phyloP scores from a whole-genome alignment of 2,888 invertebrate genomes.

The Sycophila texana region DNA sequence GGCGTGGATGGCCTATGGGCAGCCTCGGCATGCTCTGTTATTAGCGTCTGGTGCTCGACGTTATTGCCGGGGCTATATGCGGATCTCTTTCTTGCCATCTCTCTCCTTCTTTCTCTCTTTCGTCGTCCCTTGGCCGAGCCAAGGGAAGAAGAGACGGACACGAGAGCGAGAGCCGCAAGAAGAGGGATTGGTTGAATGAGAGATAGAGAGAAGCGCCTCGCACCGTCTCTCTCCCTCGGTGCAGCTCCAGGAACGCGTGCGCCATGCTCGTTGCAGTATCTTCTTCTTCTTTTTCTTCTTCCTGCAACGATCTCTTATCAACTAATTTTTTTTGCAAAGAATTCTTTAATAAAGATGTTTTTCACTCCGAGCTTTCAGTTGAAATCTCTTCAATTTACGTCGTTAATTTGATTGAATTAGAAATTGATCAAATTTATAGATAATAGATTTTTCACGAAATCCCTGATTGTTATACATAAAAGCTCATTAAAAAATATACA shows the following conservation, averaged over 20 bases:
- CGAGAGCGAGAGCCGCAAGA: constrained; percentile 45
- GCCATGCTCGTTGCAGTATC: constrained; percentile 35
- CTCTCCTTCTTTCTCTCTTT: constrained; percentile 60
- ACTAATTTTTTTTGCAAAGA: constrained; percentile 33
- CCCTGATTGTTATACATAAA: too few relatives aligned
- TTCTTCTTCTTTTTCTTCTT: constrained; percentile 38
- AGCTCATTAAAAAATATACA: background rate
- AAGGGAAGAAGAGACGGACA: constrained; percentile 43
- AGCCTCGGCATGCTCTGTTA: constrained; percentile 74
- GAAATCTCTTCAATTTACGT: too few relatives aligned
- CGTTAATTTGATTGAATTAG: too few relatives aligned
- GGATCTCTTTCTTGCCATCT: constrained; percentile 63
- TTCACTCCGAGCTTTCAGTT: background rate
- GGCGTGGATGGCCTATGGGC: constrained; percentile 75
- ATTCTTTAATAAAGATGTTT: constrained; percentile 28
- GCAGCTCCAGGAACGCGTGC: constrained; percentile 26
- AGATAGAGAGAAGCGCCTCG: constrained; percentile 18
- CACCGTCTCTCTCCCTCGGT: constrained; percentile 46
- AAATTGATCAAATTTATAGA: background rate
- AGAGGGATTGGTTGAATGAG: constrained; percentile 57
- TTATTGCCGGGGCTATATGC: constrained; percentile 73
- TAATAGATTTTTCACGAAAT: too few relatives aligned
- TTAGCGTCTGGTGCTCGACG: constrained; percentile 76
- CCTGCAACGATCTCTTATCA: constrained; percentile 47
- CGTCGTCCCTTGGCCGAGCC: constrained; percentile 22